Base-by-base conservation (phyloP, 2,888 invertebrate genomes). In the Conops quadrifasciatus region DNA sequence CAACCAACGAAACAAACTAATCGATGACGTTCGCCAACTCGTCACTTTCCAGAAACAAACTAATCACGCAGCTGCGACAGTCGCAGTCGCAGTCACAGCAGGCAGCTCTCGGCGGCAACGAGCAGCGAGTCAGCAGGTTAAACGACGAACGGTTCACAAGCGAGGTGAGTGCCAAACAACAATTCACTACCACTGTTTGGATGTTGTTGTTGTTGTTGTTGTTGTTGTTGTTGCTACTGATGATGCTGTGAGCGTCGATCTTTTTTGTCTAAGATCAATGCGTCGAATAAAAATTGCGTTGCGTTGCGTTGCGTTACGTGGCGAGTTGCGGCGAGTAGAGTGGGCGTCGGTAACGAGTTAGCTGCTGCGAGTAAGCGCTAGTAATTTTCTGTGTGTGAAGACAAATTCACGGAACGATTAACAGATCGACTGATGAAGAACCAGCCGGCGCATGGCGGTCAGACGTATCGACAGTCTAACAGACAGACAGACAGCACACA, bases 241-340 rank as follows among this genome's bases (percentile, higher is more conserved):
- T 43, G 9, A 13, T 13, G 45, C 45, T 11, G 45, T 5, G 5
- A 5, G 49, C 49, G 49, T 49, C n/a, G 49, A 19, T 3, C n/a
- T 49, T 19, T 7, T 19, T 49, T 43, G n/a, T 4, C 36, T 36
- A 36, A 36, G 36, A 36, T 36, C 49, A 11, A 49, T 49, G 49
- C 49, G 4, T 36, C 36, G 36, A 36, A 7, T 36, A 36, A 36
- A 36, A 36, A 24, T 19, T 15, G 49, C 49, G 49, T 49, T 19
- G 7, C 49, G 64, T 47, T 64, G 67, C 67, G 16, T 28, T 26
- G 43, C 56, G 24, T 43, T 67, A 21, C 36, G 15, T 1, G 16
- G 66, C 26, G 56, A 56, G 26, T 21, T 49, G 26, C 16, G 64
- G 5, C 5, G 4, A 19, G n/a, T 4, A 49, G n/a, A 49, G 19